phyloP scores from a whole-genome alignment of 2,888 invertebrate genomes.

The Scotopteryx bipunctaria region DNA sequence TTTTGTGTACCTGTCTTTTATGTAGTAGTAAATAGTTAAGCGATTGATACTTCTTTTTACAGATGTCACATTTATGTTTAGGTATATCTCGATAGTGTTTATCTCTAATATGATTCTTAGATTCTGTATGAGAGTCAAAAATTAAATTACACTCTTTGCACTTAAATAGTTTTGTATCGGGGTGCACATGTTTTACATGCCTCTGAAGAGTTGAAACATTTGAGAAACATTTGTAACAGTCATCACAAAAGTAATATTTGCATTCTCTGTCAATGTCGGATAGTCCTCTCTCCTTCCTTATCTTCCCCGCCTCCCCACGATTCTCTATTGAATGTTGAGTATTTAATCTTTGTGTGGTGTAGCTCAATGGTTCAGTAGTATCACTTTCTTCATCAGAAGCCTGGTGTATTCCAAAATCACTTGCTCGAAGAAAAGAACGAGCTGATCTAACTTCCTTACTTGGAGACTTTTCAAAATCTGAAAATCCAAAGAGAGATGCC shows the following conservation, averaged over 20 bases:
- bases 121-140: neutral
- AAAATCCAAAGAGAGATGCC: neutral
- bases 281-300: too few species aligned
- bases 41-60: neutral
- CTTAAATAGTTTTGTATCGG: neutral
- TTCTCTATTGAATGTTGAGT: too few species aligned
- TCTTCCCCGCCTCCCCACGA: too few species aligned
- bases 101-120: neutral
- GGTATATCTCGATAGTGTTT: neutral
- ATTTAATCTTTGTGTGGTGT: too few species aligned
- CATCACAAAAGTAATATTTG: constrained; percentile 1
- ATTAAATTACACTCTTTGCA: neutral
- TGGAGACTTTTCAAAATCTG: neutral
- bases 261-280: too few species aligned
- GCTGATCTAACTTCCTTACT: neutral
- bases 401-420: neutral
- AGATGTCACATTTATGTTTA: neutral
- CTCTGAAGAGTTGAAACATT: too few species aligned
- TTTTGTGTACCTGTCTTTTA: neutral
- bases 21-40: neutral
- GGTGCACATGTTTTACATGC: neutral
- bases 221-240: too few species aligned
- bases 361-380: neutral
- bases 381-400: neutral
- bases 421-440: neutral